Conservation (phyloP, 2,888 invertebrate genomes). For the Labia minor region DNA sequence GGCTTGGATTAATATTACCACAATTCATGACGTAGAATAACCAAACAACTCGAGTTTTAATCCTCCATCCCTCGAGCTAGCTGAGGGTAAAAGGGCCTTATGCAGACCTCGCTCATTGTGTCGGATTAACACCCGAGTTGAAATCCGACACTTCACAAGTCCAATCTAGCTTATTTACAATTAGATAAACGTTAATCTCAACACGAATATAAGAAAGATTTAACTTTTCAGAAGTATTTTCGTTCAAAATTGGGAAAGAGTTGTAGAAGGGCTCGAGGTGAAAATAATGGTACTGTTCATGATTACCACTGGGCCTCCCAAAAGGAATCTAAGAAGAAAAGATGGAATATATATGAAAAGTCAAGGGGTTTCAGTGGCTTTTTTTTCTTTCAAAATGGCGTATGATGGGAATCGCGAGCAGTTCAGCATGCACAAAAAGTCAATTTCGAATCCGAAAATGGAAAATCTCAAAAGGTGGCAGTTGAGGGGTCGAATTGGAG, state of each 20-base stretch:
- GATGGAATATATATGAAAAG: slow-evolving; percentile 7
- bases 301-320: background rate
- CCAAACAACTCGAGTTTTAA: slow-evolving; percentile 13
- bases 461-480: slow-evolving; percentile 5
- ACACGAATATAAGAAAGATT: background rate
- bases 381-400: slow-evolving; percentile 6
- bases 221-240: background rate
- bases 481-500: background rate
- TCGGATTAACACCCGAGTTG: background rate
- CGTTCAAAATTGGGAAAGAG: too few relatives aligned
- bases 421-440: slow-evolving; percentile 13
- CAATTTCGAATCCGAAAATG: slow-evolving; percentile 8
- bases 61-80: background rate
- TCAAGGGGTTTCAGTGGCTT: background rate
- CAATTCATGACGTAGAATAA: slow-evolving; percentile 13
- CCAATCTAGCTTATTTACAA: background rate
- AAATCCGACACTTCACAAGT: background rate
- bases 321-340: background rate
- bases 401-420: background rate
- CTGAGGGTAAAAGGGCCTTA: background rate
- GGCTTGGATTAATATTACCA: slow-evolving; percentile 7
- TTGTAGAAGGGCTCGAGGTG: background rate
- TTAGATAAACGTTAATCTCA: background rate
- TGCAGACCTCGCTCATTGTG: background rate
- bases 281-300: background rate